Conservation (phyloP, 2,888 invertebrate genomes). For the Agapostemon virescens region DNA sequence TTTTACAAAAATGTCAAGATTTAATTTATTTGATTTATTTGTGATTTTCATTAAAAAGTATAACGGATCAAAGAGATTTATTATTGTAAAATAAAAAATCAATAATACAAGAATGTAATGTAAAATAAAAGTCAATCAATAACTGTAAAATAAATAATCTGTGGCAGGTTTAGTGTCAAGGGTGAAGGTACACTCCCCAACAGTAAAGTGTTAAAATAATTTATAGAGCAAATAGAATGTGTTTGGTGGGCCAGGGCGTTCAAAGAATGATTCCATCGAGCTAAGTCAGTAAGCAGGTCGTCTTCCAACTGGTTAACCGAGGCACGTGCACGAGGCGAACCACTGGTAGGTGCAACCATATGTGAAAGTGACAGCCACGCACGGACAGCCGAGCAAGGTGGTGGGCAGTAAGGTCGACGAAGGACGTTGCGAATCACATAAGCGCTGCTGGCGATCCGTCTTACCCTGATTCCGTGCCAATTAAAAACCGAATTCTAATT, state of each 20-base stretch:
- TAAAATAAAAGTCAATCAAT: too few species aligned
- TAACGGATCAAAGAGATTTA: too few species aligned
- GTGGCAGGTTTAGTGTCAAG: too few species aligned
- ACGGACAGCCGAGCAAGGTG: conserved; percentile 50
- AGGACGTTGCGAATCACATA: conserved; percentile 66
- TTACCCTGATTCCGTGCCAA: conserved; percentile 58
- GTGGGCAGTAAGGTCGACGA: conserved; percentile 73
- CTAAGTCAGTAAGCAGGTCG: conserved; percentile 37
- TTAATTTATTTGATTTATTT: too few species aligned
- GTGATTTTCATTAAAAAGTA: too few species aligned
- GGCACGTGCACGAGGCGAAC: conserved; percentile 56
- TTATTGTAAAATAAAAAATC: too few species aligned
- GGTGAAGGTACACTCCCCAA: too few species aligned
- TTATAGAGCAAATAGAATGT: neutral
- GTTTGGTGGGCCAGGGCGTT: neutral
- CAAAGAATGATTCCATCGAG: neutral
- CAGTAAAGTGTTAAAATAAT: neutral
- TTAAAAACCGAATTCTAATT: conserved; percentile 55
- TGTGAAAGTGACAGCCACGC: conserved; percentile 72
- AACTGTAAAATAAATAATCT: too few species aligned
- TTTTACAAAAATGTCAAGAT: too few species aligned
- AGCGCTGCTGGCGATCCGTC: conserved; percentile 53
- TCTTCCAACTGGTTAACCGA: conserved; percentile 37
- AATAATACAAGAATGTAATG: too few species aligned
- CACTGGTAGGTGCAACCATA: conserved; percentile 61